Evolutionary conservation across 2,113 vertebrate species (phyloP), one percentile per base, ranked within the genome.

Genomic region (Calcarius ornatus): DNA sequence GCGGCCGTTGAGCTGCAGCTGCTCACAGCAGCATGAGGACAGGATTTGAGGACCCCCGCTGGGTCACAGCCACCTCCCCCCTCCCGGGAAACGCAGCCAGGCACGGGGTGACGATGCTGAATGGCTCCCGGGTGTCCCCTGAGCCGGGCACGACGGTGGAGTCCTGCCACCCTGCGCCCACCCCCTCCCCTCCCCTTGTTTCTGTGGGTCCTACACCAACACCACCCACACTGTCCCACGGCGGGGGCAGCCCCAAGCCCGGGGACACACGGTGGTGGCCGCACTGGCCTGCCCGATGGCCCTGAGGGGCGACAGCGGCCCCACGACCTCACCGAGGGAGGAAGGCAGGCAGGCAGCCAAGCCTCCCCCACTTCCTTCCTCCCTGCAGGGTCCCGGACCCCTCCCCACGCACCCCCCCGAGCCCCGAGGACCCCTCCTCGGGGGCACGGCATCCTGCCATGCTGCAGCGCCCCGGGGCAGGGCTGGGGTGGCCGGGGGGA

Each of bases 211-310:
- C 86, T 86, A 76, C 82, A 48, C 40, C 86, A 94, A 94, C 40
- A 48, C 19, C 10, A 2, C 21, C 19, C 10, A 2, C 21, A 1
- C 53, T 1, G 5, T 27, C 57, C 66, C 48, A 45, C 0, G 9
- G 19, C 7, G 5, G 8, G 42, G 13, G 24, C 11, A 38, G 5
- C 35, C 50, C n/a, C 65, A 42, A 35, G n/a, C 19, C 12, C 1
- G 1, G 20, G 42, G 21, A 8, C 5, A 13, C 31, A 19, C 40
- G 9, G 15, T 20, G 11, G 27, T 19, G 57, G 15, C 56, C 9
- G 14, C 48, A 12, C 30, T 12, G 33, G 5, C 27, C 16, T 2
- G 19, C 11, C 2, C 6, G 1, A 45, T 20, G 47, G 30, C 68
- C 59, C 57, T 3, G 7, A 40, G 53, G 53, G 50, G 61, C 12